Base-by-base conservation (phyloP, 2,888 invertebrate species). In the Gymnoscelis rufifasciata region DNA sequence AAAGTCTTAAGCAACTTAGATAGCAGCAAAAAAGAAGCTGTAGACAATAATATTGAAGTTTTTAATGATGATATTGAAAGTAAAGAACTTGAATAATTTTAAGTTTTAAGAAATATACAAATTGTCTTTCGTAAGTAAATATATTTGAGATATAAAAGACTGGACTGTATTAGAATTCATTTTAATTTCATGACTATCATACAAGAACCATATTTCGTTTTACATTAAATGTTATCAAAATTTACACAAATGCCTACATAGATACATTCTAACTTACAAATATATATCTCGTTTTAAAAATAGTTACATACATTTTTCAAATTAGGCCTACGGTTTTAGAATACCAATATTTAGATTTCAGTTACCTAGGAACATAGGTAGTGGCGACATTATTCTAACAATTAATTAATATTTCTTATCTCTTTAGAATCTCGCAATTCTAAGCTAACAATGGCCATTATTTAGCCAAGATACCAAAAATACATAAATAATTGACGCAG, bases 221-320 rank as follows among this genome's bases (percentile, higher is more conserved):
- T 66, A 68, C 74, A 58, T 68, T 59, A 66, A 67, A 67, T 74
- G 68, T 80, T 83, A 83, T 82, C 78, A 82, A 82, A 86, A 84
- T 83, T 71, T 84, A 84, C 83, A 83, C 81, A 82, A 86, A 80
- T 76, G 71, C 39, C 27, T 43, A 77, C 47, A 55, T 50, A 67
- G 56, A 58, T 75, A 73, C 59, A 67, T 52, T 59, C 71, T 74
- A 78, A 60, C 69, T 77, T 76, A 49, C 12, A 72, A n/a, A n/a
- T 74, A 74, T 73, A 77, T 79, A 83, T 78, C 70, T 80, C 76
- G 76, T 74, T 78, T 77, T 82, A 84, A 83, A 84, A 84, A 83
- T 78, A 82, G 73, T 71, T 79, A 82, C 78, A 77, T 55, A 62
- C 70, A 76, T 61, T 74, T 64, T 68, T 73, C 71, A 61, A 19